These are phyloP conservation scores for Morpho achilles DNA, from an alignment of 2,888 invertebrate species.

Conservation along the genomic window DNA sequence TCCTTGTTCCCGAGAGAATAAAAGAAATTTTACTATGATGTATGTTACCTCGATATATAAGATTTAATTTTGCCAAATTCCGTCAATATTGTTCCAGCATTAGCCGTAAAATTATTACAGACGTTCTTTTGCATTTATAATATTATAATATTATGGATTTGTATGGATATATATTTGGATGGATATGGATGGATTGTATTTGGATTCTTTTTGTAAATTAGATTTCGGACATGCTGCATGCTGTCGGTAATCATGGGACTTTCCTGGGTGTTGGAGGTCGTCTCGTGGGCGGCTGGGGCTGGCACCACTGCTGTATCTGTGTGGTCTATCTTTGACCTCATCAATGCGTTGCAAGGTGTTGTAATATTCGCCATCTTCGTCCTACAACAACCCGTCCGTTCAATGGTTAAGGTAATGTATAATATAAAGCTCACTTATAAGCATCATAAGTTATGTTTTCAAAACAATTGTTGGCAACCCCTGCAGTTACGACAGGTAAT, in stretches of 20 bases:
- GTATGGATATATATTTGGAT: too few relatives aligned
- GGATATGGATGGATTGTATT: neutral
- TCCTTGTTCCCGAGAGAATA: too few relatives aligned
- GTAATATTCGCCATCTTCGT: conserved; percentile 84
- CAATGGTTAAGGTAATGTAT: conserved; percentile 52
- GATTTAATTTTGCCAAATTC: too few relatives aligned
- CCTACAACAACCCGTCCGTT: conserved; percentile 63
- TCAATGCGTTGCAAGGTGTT: conserved; percentile 85
- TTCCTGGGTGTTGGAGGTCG: conserved; percentile 85
- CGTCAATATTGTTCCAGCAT: too few relatives aligned
- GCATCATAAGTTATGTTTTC: conserved; percentile 54
- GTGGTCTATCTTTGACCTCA: conserved; percentile 83
- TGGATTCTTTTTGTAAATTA: conserved; percentile 33
- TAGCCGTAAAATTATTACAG: too few relatives aligned
- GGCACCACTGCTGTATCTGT: conserved; percentile 65
- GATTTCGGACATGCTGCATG: conserved; percentile 78
- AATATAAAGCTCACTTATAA: neutral
- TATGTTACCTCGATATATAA: too few relatives aligned
- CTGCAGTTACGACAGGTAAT: conserved; percentile 74
- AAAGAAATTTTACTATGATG: too few relatives aligned
- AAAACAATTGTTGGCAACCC: conserved; percentile 79
- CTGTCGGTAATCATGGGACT: conserved; percentile 83
- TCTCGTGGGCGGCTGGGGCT: conserved; percentile 81
- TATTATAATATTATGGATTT: too few relatives aligned
- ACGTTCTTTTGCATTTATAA: too few relatives aligned